Percentiles rank a stretch among this genome's conserved stretches.
phyloP scores from a whole-genome alignment of 2,888 invertebrate genomes.

The Chromoteleia sp. region DNA sequence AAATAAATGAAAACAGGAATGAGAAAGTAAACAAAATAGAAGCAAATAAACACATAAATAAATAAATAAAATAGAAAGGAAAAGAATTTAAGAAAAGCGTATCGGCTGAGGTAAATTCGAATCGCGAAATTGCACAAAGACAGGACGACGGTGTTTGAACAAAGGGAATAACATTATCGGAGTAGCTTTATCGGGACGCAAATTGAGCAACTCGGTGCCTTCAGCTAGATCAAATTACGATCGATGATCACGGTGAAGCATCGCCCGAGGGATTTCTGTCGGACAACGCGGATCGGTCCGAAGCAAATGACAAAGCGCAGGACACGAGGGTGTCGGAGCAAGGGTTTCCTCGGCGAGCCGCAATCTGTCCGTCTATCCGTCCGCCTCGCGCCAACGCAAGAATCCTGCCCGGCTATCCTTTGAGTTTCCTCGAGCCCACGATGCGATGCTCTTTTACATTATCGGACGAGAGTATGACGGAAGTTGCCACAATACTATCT shows the following conservation, averaged over 20 bases:
- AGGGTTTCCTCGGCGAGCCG: conserved; percentile 81
- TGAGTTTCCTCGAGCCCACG: conserved; percentile 79
- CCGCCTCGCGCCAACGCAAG: conserved; percentile 76
- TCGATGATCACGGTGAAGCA: conserved; percentile 76
- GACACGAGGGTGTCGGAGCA: conserved; percentile 63
- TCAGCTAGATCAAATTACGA: conserved; percentile 81
- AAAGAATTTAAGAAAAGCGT: too few relatives aligned
- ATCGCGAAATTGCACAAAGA: conserved; percentile 12
- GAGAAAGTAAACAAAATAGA: too few relatives aligned
- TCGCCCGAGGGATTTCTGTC: conserved; percentile 73
- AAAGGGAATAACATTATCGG: conserved; percentile 57
- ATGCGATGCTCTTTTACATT: conserved; percentile 78
- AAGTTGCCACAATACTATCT: conserved; percentile 82
- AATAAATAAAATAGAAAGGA: too few relatives aligned
- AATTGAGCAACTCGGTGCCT: conserved; percentile 54
- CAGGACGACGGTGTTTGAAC: conserved; percentile 27
- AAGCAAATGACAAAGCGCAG: conserved; percentile 82
- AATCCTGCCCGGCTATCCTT: conserved; percentile 79
- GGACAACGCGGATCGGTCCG: conserved; percentile 78
- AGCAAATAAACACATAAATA: too few relatives aligned
- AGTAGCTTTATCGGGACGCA: conserved; percentile 41
- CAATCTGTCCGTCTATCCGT: conserved; percentile 81
- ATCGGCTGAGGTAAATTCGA: not conserved
- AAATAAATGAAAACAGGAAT: too few relatives aligned
- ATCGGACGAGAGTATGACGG: conserved; percentile 78